These are phyloP conservation scores for Siniperca knerii DNA, from an alignment of 2,113 vertebrate genomes.

Conservation along the genomic window DNA sequence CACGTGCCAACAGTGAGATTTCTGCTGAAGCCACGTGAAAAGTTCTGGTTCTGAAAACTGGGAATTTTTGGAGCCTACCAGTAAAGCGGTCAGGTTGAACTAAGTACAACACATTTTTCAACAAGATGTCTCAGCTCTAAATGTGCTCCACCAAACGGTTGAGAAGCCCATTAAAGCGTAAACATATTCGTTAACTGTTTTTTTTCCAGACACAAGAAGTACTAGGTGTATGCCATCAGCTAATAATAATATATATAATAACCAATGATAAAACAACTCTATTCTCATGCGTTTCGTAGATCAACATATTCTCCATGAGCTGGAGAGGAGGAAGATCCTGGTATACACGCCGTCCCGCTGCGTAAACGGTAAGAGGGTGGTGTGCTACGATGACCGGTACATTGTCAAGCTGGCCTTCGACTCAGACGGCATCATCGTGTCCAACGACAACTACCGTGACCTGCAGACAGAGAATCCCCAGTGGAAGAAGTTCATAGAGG, in stretches of 20 bases:
- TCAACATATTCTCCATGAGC: conserved; percentile 88
- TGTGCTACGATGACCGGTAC: conserved; percentile 93
- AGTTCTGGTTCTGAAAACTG: background rate
- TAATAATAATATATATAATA: background rate
- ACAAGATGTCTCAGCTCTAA: background rate
- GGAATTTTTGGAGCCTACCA: background rate
- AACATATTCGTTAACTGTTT: background rate
- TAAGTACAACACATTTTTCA: background rate
- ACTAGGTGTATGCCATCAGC: background rate
- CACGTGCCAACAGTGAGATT: no score
- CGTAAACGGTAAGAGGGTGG: conserved; percentile 90
- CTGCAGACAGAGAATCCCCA: conserved; percentile 91
- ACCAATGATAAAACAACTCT: background rate
- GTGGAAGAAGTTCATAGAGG: conserved; percentile 95
- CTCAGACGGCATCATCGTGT: conserved; percentile 90
- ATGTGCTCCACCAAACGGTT: no score
- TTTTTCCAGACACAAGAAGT: background rate
- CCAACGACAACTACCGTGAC: conserved; percentile 94
- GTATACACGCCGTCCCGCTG: conserved; percentile 91
- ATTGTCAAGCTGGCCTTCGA: conserved; percentile 91
- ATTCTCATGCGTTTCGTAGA: conserved; percentile 74
- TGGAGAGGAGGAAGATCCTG: conserved; percentile 88
- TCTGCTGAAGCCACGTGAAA: no score
- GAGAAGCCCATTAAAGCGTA: no score
- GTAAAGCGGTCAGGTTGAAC: background rate